Base-by-base conservation (phyloP, 2,888 invertebrate genomes). In the Laothoe populi region DNA sequence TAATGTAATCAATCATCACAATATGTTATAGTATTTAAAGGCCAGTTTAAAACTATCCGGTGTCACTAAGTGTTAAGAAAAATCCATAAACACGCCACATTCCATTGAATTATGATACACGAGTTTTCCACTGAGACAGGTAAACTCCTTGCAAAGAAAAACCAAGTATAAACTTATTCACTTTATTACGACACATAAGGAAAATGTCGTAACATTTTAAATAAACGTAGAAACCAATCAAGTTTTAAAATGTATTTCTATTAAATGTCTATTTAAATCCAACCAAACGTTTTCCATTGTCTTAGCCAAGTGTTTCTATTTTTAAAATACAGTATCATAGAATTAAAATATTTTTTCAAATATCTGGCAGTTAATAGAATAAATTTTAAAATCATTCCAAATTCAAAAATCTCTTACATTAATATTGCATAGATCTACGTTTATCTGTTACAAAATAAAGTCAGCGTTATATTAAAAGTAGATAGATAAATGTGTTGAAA, bases 401-500 rank as follows among this genome's bases (percentile, higher is more conserved):
- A 45, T 45, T 23, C 13, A 24, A 46, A 46, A 23, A 46, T 11
- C 35, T 19, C 4, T 8, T 31, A 31, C 31, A 31, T 31, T 10
- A 26, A 49, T 10, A 26, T 16, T 48, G 3, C 24, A 24, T 13
- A 4, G 3, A n/a, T 16, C 8, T 13, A n/a, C n/a, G n/a, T 53
- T 53, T 53, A 53, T 53, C 53, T 35, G 53, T 53, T 53, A 53
- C 53, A 53, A 53, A 31, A 53, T 53, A 53, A 53, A 11, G 4
- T 49, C 49, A 42, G 24, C n/a, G n/a, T n/a, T 63, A 59, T 57
- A 45, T 57, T 49, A 26, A 19, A 58, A 26, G 24, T 26, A 57
- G 45, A 26, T 61, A 62, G 57, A 64, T 58, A 35, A 60, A 35
- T 62, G 31, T 59, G 26, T 53, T 40, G 49, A 53, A 60, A 53